These are phyloP conservation scores for Paraescarpia echinospica DNA, from an alignment of 1,140 invertebrate species.

Conservation along the genomic window DNA sequence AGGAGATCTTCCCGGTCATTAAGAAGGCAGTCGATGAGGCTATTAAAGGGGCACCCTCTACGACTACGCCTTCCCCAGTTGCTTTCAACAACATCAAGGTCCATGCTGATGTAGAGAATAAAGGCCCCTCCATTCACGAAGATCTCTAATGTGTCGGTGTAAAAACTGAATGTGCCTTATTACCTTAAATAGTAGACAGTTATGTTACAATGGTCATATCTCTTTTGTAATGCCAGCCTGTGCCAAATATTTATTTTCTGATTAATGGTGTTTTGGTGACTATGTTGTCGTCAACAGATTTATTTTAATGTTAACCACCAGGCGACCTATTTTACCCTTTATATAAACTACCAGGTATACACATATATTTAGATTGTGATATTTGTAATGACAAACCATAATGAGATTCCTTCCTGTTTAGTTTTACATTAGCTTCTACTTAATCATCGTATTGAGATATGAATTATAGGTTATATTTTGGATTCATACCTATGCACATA, in stretches of 20 bases:
- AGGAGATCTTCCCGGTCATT: constrained; percentile 56
- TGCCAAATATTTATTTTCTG: not conserved
- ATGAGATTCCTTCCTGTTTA: not conserved
- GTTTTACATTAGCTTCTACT: not conserved
- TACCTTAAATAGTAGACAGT: not conserved
- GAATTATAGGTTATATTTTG: not conserved
- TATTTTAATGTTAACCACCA: not conserved
- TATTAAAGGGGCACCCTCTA: not conserved
- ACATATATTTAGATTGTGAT: not conserved
- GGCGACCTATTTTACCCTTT: not conserved
- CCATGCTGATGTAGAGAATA: not conserved
- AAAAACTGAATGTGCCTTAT: not conserved
- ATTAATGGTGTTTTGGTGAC: not conserved
- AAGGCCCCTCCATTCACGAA: not conserved
- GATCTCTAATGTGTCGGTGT: not conserved
- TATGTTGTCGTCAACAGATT: not conserved
- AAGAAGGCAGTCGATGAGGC: constrained; percentile 29
- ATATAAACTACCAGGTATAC: not conserved
- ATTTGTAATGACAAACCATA: not conserved
- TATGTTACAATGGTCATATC: not conserved
- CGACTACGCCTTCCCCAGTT: not conserved
- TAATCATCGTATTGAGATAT: not conserved
- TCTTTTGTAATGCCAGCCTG: not conserved
- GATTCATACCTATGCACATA: not conserved
- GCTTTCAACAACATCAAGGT: not conserved